A percentile compares a stretch with the other conserved stretches of the same genome.
Evolutionary conservation across 2,113 vertebrate species (phyloP).

Genomic region (Hippocampus mohnikei): DNA sequence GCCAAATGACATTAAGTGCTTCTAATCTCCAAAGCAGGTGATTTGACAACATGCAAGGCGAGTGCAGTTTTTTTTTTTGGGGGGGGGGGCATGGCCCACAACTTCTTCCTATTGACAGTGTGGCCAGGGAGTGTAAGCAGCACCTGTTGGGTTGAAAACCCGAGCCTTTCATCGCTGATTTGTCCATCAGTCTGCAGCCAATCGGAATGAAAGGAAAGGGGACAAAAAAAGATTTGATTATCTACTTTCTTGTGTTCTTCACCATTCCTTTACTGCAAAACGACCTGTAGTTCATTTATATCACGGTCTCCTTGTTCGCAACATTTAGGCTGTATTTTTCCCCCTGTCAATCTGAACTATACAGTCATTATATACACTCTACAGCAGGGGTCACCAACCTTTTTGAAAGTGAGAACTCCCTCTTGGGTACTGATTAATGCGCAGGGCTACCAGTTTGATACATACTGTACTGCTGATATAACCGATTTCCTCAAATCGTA

Average conservation of each 20-base stretch:
- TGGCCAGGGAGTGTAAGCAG: neutral
- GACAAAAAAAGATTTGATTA: slow-evolving; percentile 35
- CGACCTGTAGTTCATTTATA: slow-evolving; percentile 5
- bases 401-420: no score
- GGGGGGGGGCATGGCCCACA: neutral
- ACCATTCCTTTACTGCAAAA: slow-evolving; percentile 18
- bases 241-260: slow-evolving; percentile 23
- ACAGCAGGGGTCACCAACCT: no score
- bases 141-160: slow-evolving; percentile 11
- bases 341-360: no score
- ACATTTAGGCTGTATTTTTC: no score
- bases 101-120: neutral
- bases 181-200: slow-evolving; percentile 30
- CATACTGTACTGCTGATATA: no score
- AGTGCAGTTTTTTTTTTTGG: neutral
- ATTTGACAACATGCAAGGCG: slow-evolving; percentile 2
- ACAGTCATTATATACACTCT: no score
- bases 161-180: slow-evolving; percentile 22
- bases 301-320: neutral
- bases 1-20: slow-evolving; percentile 11
- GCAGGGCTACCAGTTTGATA: no score
- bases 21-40: slow-evolving; percentile 23
- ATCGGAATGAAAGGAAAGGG: slow-evolving; percentile 45
- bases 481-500: no score
- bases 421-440: no score